Percentiles rank a stretch among this genome's conserved stretches.
These are phyloP conservation scores for Australoheros scitulus DNA, from an alignment of 2,113 vertebrate genomes.

Conservation along the genomic window DNA sequence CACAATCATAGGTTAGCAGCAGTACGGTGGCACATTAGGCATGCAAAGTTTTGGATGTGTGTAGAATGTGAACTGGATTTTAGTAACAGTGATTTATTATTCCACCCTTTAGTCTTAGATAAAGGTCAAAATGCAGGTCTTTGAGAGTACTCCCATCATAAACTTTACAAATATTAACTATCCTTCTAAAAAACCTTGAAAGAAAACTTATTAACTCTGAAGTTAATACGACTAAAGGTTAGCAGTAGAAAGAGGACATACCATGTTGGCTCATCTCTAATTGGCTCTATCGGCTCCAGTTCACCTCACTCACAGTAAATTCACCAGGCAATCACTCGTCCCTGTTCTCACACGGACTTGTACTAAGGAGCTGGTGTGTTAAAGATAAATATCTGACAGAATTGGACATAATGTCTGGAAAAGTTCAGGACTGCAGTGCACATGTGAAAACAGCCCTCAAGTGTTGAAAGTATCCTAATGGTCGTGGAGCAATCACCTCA, in stretches of 20 bases:
- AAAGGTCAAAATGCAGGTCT: background rate
- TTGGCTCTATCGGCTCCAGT: background rate
- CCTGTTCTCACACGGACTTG: no score
- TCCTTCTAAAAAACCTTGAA: rapidly evolving
- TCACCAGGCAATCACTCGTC: background rate
- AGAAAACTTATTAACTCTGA: background rate
- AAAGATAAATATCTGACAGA: no score
- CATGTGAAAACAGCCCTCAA: background rate
- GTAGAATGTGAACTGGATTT: background rate
- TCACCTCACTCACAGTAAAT: background rate
- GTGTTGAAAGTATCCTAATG: no score
- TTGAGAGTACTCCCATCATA: background rate
- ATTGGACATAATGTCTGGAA: background rate
- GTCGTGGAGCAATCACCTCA: background rate
- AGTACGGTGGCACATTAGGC: background rate
- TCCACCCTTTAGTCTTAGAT: background rate
- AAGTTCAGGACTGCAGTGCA: rapidly evolving
- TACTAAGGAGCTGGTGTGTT: no score
- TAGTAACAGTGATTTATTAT: background rate
- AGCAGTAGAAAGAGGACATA: background rate
- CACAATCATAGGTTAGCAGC: background rate
- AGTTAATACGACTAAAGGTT: background rate
- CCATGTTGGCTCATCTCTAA: background rate
- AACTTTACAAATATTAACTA: background rate
- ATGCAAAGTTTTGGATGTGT: background rate